These are phyloP conservation scores for Tetheella fluctuosa DNA, from an alignment of 2,888 invertebrate genomes.

Conservation along the genomic window DNA sequence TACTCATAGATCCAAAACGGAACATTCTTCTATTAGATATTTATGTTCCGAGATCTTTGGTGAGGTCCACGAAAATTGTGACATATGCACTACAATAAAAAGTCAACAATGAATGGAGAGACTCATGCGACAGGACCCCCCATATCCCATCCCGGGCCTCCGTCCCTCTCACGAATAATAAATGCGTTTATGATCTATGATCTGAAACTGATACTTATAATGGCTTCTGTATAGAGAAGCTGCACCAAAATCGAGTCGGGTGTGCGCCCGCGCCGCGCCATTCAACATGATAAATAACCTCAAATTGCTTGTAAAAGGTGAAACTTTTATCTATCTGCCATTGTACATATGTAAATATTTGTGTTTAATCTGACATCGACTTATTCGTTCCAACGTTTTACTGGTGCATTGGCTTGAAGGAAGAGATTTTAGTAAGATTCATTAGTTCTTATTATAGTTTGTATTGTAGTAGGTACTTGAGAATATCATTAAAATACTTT, in stretches of 20 bases:
- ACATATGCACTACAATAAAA: slow-evolving; percentile 75
- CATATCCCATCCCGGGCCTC: slow-evolving; percentile 64
- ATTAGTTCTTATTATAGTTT: neutral
- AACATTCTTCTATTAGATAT: slow-evolving; percentile 68
- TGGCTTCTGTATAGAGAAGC: slow-evolving; percentile 83
- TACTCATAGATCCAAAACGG: slow-evolving; percentile 61
- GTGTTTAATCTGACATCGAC: slow-evolving; percentile 68
- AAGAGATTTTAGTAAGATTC: neutral
- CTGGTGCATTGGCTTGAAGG: slow-evolving; percentile 2
- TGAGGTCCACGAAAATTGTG: slow-evolving; percentile 72
- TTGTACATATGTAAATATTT: slow-evolving; percentile 78
- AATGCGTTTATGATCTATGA: slow-evolving; percentile 82
- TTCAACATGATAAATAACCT: slow-evolving; percentile 77
- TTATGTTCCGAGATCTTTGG: slow-evolving; percentile 63
- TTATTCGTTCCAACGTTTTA: slow-evolving; percentile 48
- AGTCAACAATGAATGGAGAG: slow-evolving; percentile 70
- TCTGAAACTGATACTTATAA: slow-evolving; percentile 84
- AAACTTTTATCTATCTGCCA: slow-evolving; percentile 70
- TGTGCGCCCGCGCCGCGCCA: slow-evolving; percentile 48
- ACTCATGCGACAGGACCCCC: slow-evolving; percentile 74
- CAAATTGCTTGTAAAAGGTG: slow-evolving; percentile 81
- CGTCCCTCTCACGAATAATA: slow-evolving; percentile 58
- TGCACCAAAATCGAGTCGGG: slow-evolving; percentile 67
- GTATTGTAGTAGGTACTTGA: no score
- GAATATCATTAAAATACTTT: no score